These are phyloP conservation scores for Drosophila kohkoa DNA, from an alignment of 1,140 invertebrate species.

Conservation along the genomic window DNA sequence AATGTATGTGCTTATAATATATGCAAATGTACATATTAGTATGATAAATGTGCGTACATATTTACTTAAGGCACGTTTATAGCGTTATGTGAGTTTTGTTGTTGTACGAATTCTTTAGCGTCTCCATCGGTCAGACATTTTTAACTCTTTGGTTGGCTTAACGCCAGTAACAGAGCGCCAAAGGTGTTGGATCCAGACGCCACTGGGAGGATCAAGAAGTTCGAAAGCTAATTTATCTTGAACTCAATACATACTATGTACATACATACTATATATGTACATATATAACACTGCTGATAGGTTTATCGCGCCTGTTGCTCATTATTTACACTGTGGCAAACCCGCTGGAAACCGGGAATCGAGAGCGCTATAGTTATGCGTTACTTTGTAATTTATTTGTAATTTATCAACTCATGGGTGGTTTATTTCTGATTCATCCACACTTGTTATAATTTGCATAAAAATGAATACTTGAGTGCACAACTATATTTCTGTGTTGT, in stretches of 20 bases:
- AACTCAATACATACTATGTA: neutral
- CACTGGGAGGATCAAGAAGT: neutral
- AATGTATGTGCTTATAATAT: slow-evolving; percentile 16
- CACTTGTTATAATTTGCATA: neutral
- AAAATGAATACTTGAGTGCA: neutral
- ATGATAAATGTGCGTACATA: slow-evolving; percentile 40
- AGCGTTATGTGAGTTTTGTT: slow-evolving; percentile 3
- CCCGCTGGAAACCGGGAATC: neutral
- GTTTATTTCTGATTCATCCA: too few relatives aligned
- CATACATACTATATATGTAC: neutral
- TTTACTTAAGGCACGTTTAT: slow-evolving; percentile 22
- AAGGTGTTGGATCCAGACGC: neutral
- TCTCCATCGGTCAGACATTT: slow-evolving; percentile 1
- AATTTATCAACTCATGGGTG: slow-evolving; percentile 12
- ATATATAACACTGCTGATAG: slow-evolving; percentile 2
- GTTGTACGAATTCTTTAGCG: slow-evolving; percentile 1
- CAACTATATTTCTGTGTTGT: neutral
- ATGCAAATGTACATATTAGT: slow-evolving; percentile 1
- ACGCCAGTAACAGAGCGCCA: neutral
- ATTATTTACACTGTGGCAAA: slow-evolving; percentile 10
- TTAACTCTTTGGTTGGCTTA: neutral
- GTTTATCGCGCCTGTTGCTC: slow-evolving; percentile 37
- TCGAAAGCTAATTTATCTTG: slow-evolving; percentile 3
- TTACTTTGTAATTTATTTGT: neutral
- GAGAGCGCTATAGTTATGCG: neutral